These are phyloP conservation scores for Nycticorax nycticorax DNA, from an alignment of 2,113 vertebrate species.

Conservation along the genomic window DNA sequence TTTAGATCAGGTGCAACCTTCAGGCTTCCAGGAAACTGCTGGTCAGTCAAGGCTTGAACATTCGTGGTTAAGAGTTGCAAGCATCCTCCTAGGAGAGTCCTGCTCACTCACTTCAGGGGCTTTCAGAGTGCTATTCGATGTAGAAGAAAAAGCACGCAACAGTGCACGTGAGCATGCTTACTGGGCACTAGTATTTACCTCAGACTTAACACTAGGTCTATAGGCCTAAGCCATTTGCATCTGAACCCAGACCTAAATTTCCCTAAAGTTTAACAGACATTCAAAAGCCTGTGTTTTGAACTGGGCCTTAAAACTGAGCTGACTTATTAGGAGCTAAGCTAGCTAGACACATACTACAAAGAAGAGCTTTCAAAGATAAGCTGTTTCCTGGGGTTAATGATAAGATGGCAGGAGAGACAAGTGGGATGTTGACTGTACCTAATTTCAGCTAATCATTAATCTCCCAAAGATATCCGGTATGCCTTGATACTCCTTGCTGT, in stretches of 20 bases:
- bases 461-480: constrained; percentile 29
- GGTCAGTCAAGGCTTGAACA: background rate
- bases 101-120: background rate
- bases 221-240: background rate
- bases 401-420: constrained; percentile 49
- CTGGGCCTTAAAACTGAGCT: background rate
- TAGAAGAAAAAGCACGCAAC: background rate
- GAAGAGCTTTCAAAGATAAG: constrained; percentile 40
- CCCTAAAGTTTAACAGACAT: background rate
- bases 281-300: background rate
- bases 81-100: background rate
- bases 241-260: background rate
- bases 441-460: constrained; percentile 59
- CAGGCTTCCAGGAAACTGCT: background rate
- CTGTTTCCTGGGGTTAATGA: constrained; percentile 38
- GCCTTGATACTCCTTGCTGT: background rate
- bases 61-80: background rate
- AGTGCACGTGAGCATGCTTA: background rate
- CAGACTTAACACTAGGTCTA: background rate
- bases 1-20: background rate
- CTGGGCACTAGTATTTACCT: background rate
- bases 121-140: background rate
- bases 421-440: constrained; percentile 44
- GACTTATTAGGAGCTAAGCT: constrained; percentile 45
- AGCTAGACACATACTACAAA: constrained; percentile 40